Conservation (phyloP, 2,113 vertebrate genomes). For the Paedocypris sp. region DNA sequence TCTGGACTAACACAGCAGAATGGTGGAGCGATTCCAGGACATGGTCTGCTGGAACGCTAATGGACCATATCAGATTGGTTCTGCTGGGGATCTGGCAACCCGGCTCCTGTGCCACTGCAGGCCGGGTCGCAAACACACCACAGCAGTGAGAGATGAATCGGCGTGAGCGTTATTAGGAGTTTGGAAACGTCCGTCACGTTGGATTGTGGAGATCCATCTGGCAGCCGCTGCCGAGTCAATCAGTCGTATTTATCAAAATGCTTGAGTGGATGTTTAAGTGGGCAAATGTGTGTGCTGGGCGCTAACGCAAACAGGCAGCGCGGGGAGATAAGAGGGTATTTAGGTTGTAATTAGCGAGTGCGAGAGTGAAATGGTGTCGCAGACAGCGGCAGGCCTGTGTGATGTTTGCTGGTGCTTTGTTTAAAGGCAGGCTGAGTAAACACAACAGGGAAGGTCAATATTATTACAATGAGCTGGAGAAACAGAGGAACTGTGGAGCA, state of each 20-base stretch:
- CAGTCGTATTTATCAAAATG: conserved; percentile 21
- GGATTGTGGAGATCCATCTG: too few species aligned
- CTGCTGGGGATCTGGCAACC: too few species aligned
- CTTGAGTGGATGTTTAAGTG: conserved; percentile 32
- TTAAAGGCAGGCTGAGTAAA: conserved; percentile 59
- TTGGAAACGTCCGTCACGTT: too few species aligned
- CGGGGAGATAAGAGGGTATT: conserved; percentile 46
- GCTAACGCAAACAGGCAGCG: conserved; percentile 54
- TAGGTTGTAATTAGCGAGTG: conserved; percentile 51
- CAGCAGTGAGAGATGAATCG: conserved; percentile 21
- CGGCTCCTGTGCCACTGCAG: too few species aligned
- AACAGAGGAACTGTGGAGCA: conserved; percentile 40
- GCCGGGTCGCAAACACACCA: too few species aligned
- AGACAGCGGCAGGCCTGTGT: conserved; percentile 44
- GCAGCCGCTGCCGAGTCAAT: conserved; percentile 26
- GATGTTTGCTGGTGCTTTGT: conserved; percentile 58
- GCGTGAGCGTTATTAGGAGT: too few species aligned
- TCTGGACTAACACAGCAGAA: background rate
- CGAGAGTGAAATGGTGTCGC: conserved; percentile 47
- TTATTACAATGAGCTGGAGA: conserved; percentile 52
- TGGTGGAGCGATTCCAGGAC: background rate
- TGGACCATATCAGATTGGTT: background rate
- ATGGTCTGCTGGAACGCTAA: conserved; percentile 23
- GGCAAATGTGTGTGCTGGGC: conserved; percentile 33
- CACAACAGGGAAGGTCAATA: conserved; percentile 63